Conservation (phyloP, 2,113 vertebrate species). For the Ameiurus melas region DNA sequence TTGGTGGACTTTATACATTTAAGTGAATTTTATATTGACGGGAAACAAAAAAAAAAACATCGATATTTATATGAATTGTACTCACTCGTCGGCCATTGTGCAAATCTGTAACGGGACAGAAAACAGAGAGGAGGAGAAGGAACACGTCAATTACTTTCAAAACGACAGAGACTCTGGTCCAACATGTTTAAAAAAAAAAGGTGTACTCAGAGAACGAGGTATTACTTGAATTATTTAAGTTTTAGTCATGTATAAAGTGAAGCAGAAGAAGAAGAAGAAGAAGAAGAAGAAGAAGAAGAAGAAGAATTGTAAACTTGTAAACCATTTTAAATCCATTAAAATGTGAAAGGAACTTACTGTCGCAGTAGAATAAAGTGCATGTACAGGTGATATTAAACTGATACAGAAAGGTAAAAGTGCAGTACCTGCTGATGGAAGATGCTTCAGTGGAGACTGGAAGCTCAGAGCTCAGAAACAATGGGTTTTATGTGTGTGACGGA, state of each 20-base stretch:
- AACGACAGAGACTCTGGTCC: background rate
- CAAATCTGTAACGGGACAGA: slow-evolving; percentile 3
- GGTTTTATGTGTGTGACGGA: slow-evolving; percentile 46
- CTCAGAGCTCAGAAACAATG: slow-evolving; percentile 48
- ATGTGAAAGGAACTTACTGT: background rate
- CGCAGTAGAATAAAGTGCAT: background rate
- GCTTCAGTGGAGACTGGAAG: slow-evolving; percentile 25
- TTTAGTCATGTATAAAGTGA: background rate
- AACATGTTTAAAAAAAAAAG: background rate
- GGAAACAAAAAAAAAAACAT: background rate
- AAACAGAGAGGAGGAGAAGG: background rate
- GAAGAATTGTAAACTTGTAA: background rate
- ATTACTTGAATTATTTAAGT: too few relatives aligned
- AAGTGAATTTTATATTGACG: background rate
- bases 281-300: background rate
- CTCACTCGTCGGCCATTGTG: slow-evolving; percentile 63
- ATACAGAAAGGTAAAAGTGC: background rate
- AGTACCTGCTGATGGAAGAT: slow-evolving; percentile 40
- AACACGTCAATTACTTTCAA: background rate
- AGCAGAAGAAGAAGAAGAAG: too few relatives aligned
- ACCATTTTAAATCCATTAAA: background rate
- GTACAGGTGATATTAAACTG: background rate
- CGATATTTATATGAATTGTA: slow-evolving; percentile 12
- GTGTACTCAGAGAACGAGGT: background rate
- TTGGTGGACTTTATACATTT: background rate